A percentile compares a stretch with the other conserved stretches of the same genome.
These are phyloP conservation scores for Drosophila setifemur DNA, from an alignment of 1,140 invertebrate genomes.

Conservation along the genomic window DNA sequence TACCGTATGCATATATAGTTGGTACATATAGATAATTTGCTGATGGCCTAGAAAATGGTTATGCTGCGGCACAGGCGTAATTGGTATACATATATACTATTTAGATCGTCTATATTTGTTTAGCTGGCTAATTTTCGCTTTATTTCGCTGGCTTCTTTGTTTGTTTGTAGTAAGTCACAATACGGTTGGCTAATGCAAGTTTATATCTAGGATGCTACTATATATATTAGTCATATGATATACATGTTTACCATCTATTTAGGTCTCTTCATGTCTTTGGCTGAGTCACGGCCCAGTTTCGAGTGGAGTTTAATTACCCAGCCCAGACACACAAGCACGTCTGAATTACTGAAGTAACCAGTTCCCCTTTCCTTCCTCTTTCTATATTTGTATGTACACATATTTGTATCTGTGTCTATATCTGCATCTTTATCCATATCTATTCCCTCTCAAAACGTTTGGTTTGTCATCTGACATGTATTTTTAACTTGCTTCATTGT, in stretches of 20 bases:
- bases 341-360: neutral
- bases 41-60: conserved; percentile 65
- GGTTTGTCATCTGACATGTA: conserved; percentile 51
- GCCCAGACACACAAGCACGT: conserved; percentile 18
- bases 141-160: conserved; percentile 17
- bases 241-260: conserved; percentile 12
- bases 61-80: conserved; percentile 55
- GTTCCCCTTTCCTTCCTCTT: too few species aligned
- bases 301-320: conserved; percentile 45
- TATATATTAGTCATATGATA: conserved; percentile 28
- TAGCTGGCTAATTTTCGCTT: conserved; percentile 32
- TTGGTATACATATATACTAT: conserved; percentile 41
- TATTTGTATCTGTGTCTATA: conserved; percentile 10
- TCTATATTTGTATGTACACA: conserved; percentile 9
- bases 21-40: conserved; percentile 55
- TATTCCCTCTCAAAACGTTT: conserved; percentile 13
- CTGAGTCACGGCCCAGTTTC: conserved; percentile 39
- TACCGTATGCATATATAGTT: conserved; percentile 20
- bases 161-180: conserved; percentile 70
- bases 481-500: conserved; percentile 44
- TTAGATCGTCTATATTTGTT: conserved; percentile 36
- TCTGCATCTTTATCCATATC: neutral
- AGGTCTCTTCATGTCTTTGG: conserved; percentile 29
- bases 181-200: conserved; percentile 73
- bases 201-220: conserved; percentile 42